These are phyloP conservation scores for Callimorpha dominula DNA, from an alignment of 2,888 invertebrate species.

Conservation along the genomic window DNA sequence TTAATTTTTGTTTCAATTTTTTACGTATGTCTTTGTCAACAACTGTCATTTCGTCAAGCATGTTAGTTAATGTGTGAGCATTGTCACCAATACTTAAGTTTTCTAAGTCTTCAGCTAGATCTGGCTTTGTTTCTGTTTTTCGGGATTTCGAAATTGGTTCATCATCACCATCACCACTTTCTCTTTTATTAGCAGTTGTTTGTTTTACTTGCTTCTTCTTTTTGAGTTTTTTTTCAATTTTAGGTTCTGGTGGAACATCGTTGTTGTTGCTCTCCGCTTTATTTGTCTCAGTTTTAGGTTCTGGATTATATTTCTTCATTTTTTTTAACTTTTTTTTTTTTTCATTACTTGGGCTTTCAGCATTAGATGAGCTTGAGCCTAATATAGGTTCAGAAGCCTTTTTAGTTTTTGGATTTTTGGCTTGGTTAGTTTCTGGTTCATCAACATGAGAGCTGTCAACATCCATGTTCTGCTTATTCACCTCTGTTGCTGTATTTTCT, in stretches of 20 bases:
- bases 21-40: slow-evolving; percentile 71
- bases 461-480: slow-evolving; percentile 36
- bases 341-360: slow-evolving; percentile 27
- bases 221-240: slow-evolving; percentile 56
- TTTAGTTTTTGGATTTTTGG: slow-evolving; percentile 42
- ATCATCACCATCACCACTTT: slow-evolving; percentile 49
- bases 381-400: slow-evolving; percentile 29
- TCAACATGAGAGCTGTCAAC: slow-evolving; percentile 32
- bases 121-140: slow-evolving; percentile 64
- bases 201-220: slow-evolving; percentile 64
- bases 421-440: slow-evolving; percentile 30
- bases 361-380: slow-evolving; percentile 23
- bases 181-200: slow-evolving; percentile 20
- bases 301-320: slow-evolving; percentile 48
- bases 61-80: slow-evolving; percentile 70
- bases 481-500: slow-evolving; percentile 50
- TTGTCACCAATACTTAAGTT: slow-evolving; percentile 78
- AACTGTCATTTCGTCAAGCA: slow-evolving; percentile 79
- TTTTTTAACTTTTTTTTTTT: slow-evolving; percentile 58
- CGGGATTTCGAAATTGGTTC: slow-evolving; percentile 63
- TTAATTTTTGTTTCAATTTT: slow-evolving; percentile 61
- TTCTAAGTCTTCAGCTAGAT: slow-evolving; percentile 71
- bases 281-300: slow-evolving; percentile 39
- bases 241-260: slow-evolving; percentile 41
- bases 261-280: slow-evolving; percentile 42